Evolutionary conservation across 2,797 vertebrate species (phyloP), one percentile per base, ranked within the genome.

Genomic region (Clarias laeviceps): DNA sequence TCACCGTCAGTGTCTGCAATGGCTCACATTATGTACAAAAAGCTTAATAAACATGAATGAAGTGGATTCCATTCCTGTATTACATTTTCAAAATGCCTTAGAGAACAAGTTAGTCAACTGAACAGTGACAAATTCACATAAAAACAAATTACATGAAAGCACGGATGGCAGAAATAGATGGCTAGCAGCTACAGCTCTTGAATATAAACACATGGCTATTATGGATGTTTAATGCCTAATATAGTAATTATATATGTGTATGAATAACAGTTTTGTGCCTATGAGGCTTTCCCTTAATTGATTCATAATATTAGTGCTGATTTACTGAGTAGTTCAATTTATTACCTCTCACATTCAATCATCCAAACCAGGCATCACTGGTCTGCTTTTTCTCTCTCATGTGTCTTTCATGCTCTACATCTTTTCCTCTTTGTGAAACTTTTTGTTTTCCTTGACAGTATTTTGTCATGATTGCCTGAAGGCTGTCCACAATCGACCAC

Each of bases 401-500:
- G 66, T 59, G 22, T 78, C 64, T 66, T 32, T 83, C 83, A 82
- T 62, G 27, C 74, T 59, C 74, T 40, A 62, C 59, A 64, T 72
- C 59, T 70, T 74, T 72, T 50, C 70, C 17, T 59, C 80, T 57
- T 79, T 34, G n/a, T 54, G 54, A 85, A 85, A 69, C 64, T 62
- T 74, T 54, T 62, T 82, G 15, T 73, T 91, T 89, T 91, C 91
- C 92, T 93, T 93, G 88, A 80, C 89, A 68, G 88, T 87, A 89
- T 86, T 93, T 91, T 86, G 89, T 89, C 89, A 82, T 88, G 92
- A 94, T 92, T 89, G 91, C 91, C 92, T 84, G 88, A 93, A 94
- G 92, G 92, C 90, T 88, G 93, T 93, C 94, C 90, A 90, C 92
- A 92, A 93, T 94, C 90, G 91, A 89, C 86, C 89, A 69, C 89